These are phyloP conservation scores for Ceratothoa steindachneri DNA, from an alignment of 2,888 invertebrate species.

Conservation along the genomic window DNA sequence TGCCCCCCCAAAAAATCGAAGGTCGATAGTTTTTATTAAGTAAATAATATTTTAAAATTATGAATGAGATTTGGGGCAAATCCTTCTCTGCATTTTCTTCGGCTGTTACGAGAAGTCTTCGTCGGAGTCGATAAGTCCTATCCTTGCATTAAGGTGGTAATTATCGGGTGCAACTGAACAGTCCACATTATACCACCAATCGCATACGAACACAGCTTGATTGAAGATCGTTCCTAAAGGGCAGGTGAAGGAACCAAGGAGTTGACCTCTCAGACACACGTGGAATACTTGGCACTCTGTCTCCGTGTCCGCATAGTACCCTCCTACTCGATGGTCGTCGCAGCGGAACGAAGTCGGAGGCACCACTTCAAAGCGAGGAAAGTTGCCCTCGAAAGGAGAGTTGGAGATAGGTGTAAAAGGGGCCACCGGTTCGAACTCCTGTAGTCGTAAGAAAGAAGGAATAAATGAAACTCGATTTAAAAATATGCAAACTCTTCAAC, in stretches of 20 bases:
- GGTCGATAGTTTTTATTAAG: no score
- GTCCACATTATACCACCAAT: conserved; percentile 2
- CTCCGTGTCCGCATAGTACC: background rate
- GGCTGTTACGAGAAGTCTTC: background rate
- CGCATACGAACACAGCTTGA: background rate
- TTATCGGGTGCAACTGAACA: background rate
- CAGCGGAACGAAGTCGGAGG: background rate
- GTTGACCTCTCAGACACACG: background rate
- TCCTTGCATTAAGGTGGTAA: conserved; percentile 1
- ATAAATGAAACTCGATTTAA: no score
- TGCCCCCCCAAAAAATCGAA: no score
- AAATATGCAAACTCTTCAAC: no score
- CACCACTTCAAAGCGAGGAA: background rate
- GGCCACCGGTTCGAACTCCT: no score
- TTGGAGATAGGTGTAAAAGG: background rate
- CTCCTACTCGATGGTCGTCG: background rate
- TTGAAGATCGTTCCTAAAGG: background rate
- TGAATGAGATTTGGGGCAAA: no score
- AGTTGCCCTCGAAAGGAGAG: background rate
- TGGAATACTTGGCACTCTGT: conserved; percentile 1
- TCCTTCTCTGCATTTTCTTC: no score
- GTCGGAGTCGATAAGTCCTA: background rate
- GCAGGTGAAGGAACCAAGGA: background rate
- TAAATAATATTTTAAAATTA: no score
- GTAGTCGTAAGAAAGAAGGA: no score